phyloP scores from a whole-genome alignment of 2,113 vertebrate species.

The Arvicanthis niloticus region DNA sequence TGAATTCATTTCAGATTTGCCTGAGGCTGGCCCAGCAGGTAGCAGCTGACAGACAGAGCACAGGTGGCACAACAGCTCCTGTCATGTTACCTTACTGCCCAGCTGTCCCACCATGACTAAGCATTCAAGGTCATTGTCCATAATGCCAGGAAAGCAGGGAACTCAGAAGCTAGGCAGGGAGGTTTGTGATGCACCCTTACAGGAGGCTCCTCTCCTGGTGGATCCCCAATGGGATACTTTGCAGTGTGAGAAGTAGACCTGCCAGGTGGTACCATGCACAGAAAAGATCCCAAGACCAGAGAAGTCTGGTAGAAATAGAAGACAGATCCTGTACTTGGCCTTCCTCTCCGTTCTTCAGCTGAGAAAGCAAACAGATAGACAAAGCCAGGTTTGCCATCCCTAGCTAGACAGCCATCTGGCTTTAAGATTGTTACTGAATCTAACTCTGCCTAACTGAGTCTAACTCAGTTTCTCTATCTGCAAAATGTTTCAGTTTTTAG shows the following conservation, averaged over 20 bases:
- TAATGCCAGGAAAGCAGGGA: background rate
- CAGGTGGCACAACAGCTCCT: background rate
- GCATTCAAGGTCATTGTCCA: background rate
- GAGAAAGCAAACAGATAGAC: background rate
- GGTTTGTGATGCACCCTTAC: background rate
- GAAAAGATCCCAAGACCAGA: no score
- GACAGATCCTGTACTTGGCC: background rate
- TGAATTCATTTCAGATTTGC: background rate
- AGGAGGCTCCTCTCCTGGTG: background rate
- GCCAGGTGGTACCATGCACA: background rate
- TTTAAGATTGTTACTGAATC: background rate
- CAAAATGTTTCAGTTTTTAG: constrained; percentile 9
- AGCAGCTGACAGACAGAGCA: background rate
- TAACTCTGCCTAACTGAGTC: background rate
- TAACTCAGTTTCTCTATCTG: background rate
- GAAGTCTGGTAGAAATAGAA: background rate
- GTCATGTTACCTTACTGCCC: background rate
- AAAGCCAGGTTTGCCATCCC: background rate
- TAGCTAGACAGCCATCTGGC: no score
- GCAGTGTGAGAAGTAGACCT: background rate
- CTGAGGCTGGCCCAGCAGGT: background rate
- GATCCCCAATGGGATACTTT: background rate
- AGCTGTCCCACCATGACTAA: background rate
- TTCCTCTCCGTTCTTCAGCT: background rate
- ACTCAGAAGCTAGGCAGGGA: background rate